A percentile compares a stretch with the other conserved stretches of the same genome.
Conservation (phyloP, 2,888 invertebrate species). For the Drosophila pseudotalamancana region DNA sequence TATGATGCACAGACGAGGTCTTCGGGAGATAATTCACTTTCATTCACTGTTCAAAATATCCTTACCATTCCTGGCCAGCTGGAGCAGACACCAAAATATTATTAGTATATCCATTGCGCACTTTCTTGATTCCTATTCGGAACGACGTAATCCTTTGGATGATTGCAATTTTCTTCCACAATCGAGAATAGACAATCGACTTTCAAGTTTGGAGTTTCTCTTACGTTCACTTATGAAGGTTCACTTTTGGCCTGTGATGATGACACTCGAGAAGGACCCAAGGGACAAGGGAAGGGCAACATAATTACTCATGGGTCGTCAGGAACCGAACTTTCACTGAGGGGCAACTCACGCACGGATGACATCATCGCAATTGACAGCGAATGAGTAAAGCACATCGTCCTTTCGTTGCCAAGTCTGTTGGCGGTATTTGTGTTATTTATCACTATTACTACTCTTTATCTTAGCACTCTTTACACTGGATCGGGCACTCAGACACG, state of each 20-base stretch:
- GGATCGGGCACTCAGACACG: too few relatives aligned
- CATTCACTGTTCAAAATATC: too few relatives aligned
- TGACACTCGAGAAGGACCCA: conserved; percentile 47
- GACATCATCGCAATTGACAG: conserved; percentile 70
- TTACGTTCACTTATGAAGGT: conserved; percentile 6
- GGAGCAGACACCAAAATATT: conserved; percentile 64
- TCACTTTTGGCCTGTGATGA: conserved; percentile 54
- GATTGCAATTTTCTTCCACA: conserved; percentile 41
- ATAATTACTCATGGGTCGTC: conserved; percentile 57
- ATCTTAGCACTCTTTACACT: too few relatives aligned
- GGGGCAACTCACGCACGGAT: conserved; percentile 50
- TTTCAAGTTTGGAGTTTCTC: conserved; percentile 39
- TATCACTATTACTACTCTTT: conserved; percentile 22
- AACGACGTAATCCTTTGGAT: conserved; percentile 51
- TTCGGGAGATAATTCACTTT: too few relatives aligned
- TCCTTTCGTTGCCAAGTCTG: conserved; percentile 13
- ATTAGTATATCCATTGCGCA: conserved; percentile 73
- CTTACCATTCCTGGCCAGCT: conserved; percentile 71
- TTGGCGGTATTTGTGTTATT: conserved; percentile 15
- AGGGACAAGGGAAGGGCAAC: conserved; percentile 22
- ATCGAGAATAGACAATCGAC: too few relatives aligned
- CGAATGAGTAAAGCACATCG: conserved; percentile 12
- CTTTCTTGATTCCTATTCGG: too few relatives aligned
- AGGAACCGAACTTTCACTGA: conserved; percentile 59
- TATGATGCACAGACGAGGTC: too few relatives aligned